Evolutionary conservation across 2,113 vertebrate species (phyloP), one percentile per base, ranked within the genome.

Genomic region (Carassius auratus): DNA sequence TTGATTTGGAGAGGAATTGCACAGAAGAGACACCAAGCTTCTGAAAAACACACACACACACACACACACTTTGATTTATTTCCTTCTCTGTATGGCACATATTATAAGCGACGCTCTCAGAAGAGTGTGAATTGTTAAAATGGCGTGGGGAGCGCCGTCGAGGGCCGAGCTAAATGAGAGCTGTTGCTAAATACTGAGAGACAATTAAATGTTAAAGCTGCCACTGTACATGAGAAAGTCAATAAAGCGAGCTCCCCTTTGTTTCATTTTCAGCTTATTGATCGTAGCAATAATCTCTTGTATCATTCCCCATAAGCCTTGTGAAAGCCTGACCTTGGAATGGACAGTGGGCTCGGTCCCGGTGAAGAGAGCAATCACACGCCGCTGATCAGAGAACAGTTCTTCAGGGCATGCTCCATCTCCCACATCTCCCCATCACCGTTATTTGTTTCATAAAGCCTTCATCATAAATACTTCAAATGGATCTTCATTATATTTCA

Each of bases 201-300:
- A 95, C 94, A 94, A 95, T 95, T 95, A 95, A 94, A 95, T 93
- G 93, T 93, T 93, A 95, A 95, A 93, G 93, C 94, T 93, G 94
- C 94, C 93, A 95, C 94, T 95, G 93, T 92, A 95, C 93, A 90
- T 93, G 86, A 87, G 93, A 91, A 94, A 95, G 94, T 93, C 94
- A 95, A 95, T 94, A 95, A 95, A 94, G 90, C 89, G 92, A 93
- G 94, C 93, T 94, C 94, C 94, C 94, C 91, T 92, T 93, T 95
- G 94, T 92, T 95, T 95, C 94, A 95, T 95, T 95, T 94, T 93
- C 90, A 91, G 89, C 93, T 95, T 95, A 95, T 95, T 95, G 95
- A 96, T 95, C 92, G 93, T 91, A 76, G 93, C 94, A 96, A 94
- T 95, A 94, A 94, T 95, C 94, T 95, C 93, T 92, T 90, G 92